phyloP scores from a whole-genome alignment of 2,797 vertebrate genomes.

The Artibeus lituratus region DNA sequence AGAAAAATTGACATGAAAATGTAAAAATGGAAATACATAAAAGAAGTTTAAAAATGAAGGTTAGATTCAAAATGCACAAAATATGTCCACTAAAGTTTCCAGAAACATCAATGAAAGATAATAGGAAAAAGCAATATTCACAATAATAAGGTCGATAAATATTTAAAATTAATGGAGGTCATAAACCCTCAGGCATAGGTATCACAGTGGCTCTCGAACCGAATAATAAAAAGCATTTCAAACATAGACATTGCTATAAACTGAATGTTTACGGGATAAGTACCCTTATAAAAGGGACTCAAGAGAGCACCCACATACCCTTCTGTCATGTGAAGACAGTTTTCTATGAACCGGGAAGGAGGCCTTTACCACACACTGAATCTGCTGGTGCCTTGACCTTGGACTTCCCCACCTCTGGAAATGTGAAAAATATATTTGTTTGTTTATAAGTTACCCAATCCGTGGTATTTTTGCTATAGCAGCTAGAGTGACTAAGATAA shows the following conservation, averaged over 20 bases:
- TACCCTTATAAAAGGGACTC: neutral
- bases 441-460: neutral
- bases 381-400: neutral
- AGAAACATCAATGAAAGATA: neutral
- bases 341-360: neutral
- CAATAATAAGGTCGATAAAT: neutral
- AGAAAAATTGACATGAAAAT: neutral
- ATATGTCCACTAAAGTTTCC: neutral
- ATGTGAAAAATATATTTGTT: neutral
- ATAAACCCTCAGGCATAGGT: neutral
- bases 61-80: neutral
- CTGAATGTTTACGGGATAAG: neutral
- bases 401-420: neutral
- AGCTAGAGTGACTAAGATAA: neutral
- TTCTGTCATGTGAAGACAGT: neutral
- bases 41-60: neutral
- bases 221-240: neutral
- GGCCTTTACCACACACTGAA: neutral
- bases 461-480: neutral
- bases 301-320: rapidly evolving
- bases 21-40: neutral
- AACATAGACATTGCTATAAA: neutral
- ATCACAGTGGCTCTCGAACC: neutral
- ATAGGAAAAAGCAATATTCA: neutral
- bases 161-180: neutral